Conservation (phyloP, 2,113 vertebrate genomes). For the Orthonyx spaldingii region DNA sequence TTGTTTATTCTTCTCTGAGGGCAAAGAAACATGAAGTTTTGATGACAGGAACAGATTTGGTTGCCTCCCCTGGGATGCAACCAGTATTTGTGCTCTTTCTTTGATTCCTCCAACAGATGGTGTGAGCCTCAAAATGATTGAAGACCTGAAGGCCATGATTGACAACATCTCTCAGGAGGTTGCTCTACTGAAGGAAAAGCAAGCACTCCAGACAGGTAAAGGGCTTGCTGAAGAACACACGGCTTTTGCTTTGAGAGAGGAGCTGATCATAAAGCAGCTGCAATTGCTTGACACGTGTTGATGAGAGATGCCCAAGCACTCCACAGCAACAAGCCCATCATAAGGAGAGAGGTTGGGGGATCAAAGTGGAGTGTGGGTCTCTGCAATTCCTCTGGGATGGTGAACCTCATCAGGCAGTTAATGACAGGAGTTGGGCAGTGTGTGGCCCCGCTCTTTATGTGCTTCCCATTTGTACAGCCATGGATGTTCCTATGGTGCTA, state of each 20-base stretch:
- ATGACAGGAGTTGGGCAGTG: neutral
- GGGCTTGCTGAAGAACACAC: neutral
- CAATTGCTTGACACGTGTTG: fast-evolving
- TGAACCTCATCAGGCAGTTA: neutral
- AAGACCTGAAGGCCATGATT: slow-evolving; percentile 82
- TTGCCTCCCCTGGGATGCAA: neutral
- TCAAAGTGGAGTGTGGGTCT: neutral
- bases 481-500: neutral
- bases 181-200: slow-evolving; percentile 86
- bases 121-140: slow-evolving; percentile 74
- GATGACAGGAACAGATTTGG: neutral
- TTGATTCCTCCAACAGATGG: slow-evolving; percentile 50
- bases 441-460: neutral
- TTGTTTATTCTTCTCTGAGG: neutral
- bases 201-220: slow-evolving; percentile 88
- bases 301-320: neutral
- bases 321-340: neutral
- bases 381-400: neutral
- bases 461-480: neutral
- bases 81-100: neutral
- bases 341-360: neutral
- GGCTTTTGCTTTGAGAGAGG: neutral
- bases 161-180: slow-evolving; percentile 82
- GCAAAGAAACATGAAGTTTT: neutral
- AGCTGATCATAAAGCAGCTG: neutral